Evolutionary conservation across 2,888 invertebrate genomes (phyloP).

Genomic region (Hirtodrosophila trivittata): DNA sequence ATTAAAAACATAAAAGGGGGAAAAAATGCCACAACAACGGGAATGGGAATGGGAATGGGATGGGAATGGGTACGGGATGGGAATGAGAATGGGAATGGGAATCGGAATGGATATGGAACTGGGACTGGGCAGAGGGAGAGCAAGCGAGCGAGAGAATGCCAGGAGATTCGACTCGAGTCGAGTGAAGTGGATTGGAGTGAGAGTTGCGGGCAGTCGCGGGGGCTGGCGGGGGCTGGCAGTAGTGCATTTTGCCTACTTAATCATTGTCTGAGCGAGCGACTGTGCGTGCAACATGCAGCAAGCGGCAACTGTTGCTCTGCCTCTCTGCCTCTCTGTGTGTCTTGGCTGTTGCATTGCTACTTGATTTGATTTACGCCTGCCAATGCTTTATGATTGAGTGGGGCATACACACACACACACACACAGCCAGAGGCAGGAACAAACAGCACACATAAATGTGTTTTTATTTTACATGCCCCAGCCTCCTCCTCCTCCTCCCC

Average conservation of each 20-base stretch:
- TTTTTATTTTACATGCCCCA: slow-evolving; percentile 58
- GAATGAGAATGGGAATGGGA: slow-evolving; percentile 43
- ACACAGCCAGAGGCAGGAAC: slow-evolving; percentile 37
- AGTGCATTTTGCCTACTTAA: slow-evolving; percentile 75
- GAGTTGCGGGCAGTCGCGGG: neutral
- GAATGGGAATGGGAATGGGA: slow-evolving; percentile 36
- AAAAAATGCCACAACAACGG: slow-evolving; percentile 59
- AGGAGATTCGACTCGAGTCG: neutral
- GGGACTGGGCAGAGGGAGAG: slow-evolving; percentile 15
- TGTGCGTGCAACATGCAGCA: slow-evolving; percentile 75
- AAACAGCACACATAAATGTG: slow-evolving; percentile 62
- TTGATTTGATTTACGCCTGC: slow-evolving; percentile 79
- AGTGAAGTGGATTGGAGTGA: neutral
- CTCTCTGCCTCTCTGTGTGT: slow-evolving; percentile 7
- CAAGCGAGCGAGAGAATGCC: slow-evolving; percentile 8
- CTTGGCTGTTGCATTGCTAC: slow-evolving; percentile 58
- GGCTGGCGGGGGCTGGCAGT: slow-evolving; percentile 22
- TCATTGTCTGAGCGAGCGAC: slow-evolving; percentile 68
- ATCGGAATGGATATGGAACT: slow-evolving; percentile 43
- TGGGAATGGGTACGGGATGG: slow-evolving; percentile 15
- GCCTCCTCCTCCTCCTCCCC: slow-evolving; percentile 3
- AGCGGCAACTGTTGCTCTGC: slow-evolving; percentile 43
- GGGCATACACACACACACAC: slow-evolving; percentile 47
- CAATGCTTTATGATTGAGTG: slow-evolving; percentile 78
- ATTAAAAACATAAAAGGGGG: slow-evolving; percentile 74